Evolutionary conservation across 2,113 vertebrate species (phyloP).

Genomic region (Murina feae): DNA sequence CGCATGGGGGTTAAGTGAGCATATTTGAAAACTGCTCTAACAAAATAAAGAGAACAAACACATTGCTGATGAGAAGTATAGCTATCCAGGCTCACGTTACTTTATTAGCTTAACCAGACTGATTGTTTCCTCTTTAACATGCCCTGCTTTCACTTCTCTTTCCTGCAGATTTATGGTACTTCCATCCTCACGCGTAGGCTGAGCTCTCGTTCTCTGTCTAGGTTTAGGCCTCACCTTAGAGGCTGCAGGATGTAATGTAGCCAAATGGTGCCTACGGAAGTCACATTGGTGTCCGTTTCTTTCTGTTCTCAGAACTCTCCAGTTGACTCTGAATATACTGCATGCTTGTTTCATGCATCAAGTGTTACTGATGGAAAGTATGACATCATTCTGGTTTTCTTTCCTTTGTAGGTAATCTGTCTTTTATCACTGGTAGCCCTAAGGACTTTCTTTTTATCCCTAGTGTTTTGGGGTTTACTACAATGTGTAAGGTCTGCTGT

Average conservation of each 20-base stretch:
- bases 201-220: neutral
- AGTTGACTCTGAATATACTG: neutral
- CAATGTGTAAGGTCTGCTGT: neutral
- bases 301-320: neutral
- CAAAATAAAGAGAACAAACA: conserved; percentile 14
- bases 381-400: neutral
- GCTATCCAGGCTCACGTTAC: neutral
- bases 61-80: conserved; percentile 19
- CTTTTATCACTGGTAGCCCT: neutral
- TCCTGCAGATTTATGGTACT: neutral
- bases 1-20: neutral
- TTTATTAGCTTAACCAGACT: conserved; percentile 20
- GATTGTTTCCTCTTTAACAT: neutral
- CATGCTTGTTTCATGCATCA: neutral
- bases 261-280: fast-evolving
- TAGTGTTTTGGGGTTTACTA: neutral
- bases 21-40: neutral
- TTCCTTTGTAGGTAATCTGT: neutral
- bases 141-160: neutral
- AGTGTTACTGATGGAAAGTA: neutral
- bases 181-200: neutral
- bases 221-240: neutral
- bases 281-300: neutral
- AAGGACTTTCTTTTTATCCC: neutral
- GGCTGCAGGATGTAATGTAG: neutral